Evolutionary conservation across 2,888 invertebrate species (phyloP).

Genomic region (Bursaphelenchus okinawaensis): DNA sequence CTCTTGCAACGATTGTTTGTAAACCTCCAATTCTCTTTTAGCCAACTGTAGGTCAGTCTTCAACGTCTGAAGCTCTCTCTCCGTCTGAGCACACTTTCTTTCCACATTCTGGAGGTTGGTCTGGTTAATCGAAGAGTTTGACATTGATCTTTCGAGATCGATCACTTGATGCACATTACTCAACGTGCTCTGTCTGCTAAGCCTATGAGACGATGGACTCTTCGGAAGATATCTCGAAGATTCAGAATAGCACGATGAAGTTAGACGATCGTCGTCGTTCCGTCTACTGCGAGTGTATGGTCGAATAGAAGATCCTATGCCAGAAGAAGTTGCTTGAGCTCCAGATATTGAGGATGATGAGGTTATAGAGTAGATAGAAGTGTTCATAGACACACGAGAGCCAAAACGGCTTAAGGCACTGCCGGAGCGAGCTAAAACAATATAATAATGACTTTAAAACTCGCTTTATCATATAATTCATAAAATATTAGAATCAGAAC

Average conservation of each 20-base stretch:
- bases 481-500: background rate
- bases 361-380: constrained; percentile 10
- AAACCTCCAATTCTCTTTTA: constrained; percentile 48
- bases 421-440: constrained; percentile 9
- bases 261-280: background rate
- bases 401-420: background rate
- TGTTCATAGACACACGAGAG: background rate
- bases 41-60: constrained; percentile 44
- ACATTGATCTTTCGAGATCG: constrained; percentile 20
- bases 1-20: constrained; percentile 44
- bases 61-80: constrained; percentile 32
- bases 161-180: constrained; percentile 5
- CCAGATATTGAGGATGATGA: constrained; percentile 8
- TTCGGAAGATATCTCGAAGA: constrained; percentile 27
- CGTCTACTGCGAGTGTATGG: constrained; percentile 1
- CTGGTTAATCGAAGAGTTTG: constrained; percentile 25
- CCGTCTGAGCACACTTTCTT: constrained; percentile 37
- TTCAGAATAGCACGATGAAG: background rate
- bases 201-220: constrained; percentile 23
- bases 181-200: constrained; percentile 12
- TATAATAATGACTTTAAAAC: no score
- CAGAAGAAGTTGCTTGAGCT: constrained; percentile 1
- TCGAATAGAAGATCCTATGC: constrained; percentile 4
- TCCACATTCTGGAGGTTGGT: constrained; percentile 43
- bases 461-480: background rate